Evolutionary conservation across 2,888 invertebrate species (phyloP).

Genomic region (Subacronicta megacephala): DNA sequence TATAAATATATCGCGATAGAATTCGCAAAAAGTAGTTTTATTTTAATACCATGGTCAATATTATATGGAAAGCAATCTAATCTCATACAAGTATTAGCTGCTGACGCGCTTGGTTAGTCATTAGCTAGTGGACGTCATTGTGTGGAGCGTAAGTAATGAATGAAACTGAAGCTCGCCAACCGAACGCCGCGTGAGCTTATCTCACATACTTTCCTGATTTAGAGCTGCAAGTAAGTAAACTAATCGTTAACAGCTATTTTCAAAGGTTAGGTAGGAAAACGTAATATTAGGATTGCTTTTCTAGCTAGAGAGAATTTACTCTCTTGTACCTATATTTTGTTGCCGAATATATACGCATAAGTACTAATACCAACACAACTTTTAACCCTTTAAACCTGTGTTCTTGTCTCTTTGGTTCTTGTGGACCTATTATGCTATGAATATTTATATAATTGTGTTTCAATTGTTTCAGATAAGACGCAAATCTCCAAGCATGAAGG

Average conservation of each 20-base stretch:
- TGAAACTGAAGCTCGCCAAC: constrained; percentile 51
- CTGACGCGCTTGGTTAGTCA: constrained; percentile 56
- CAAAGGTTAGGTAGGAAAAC: constrained; percentile 21
- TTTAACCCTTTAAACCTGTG: too few species aligned
- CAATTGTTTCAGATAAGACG: constrained; percentile 73
- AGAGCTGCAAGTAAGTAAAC: constrained; percentile 39
- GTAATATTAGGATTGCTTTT: constrained; percentile 16
- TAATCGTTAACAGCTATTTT: constrained; percentile 47
- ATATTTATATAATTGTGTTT: constrained; percentile 24
- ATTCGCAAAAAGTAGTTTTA: constrained; percentile 16
- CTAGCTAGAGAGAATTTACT: constrained; percentile 5
- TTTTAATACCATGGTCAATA: constrained; percentile 36
- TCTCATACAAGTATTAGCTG: constrained; percentile 37
- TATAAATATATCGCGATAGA: constrained; percentile 30
- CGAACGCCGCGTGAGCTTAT: constrained; percentile 38
- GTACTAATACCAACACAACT: not conserved
- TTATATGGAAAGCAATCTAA: constrained; percentile 42
- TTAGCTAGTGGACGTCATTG: constrained; percentile 51
- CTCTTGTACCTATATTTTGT: not conserved
- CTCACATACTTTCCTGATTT: constrained; percentile 31
- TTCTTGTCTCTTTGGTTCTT: too few species aligned
- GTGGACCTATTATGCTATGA: not conserved
- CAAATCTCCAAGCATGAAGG: constrained; percentile 77
- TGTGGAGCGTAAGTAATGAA: constrained; percentile 48
- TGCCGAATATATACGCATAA: not conserved